Evolutionary conservation across 1,140 invertebrate genomes (phyloP).

Genomic region (Ceratitis capitata): DNA sequence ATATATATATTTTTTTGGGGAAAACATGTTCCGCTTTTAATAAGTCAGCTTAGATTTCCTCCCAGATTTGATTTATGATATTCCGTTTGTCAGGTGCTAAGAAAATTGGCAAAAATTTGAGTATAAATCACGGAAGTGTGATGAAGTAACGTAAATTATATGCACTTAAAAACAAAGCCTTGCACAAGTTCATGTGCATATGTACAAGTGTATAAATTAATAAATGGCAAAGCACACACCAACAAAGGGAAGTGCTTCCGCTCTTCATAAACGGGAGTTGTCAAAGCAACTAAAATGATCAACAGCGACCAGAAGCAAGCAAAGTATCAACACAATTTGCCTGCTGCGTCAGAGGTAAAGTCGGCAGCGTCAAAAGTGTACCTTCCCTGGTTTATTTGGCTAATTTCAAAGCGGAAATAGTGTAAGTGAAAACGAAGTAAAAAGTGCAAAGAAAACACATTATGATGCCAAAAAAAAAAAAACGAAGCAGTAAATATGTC

Average conservation of each 20-base stretch:
- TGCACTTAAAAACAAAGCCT: too few species aligned
- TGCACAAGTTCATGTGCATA: too few species aligned
- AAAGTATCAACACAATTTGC: not conserved
- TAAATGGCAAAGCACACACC: too few species aligned
- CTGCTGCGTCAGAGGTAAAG: not conserved
- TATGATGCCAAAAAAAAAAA: not conserved
- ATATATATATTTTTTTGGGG: too few species aligned
- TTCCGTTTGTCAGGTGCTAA: too few species aligned
- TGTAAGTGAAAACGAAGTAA: not conserved
- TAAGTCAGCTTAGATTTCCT: too few species aligned
- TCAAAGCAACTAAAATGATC: not conserved
- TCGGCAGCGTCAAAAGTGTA: not conserved
- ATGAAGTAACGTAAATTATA: too few species aligned
- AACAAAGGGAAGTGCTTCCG: not conserved
- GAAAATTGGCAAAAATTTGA: too few species aligned
- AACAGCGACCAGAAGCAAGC: not conserved
- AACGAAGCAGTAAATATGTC: not conserved
- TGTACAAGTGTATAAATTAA: too few species aligned
- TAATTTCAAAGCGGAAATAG: conserved; percentile 1
- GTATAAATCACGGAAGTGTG: too few species aligned
- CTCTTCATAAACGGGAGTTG: not conserved
- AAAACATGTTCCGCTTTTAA: too few species aligned
- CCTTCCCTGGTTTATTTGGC: not conserved
- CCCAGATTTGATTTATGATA: too few species aligned
- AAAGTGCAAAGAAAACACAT: not conserved